Evolutionary conservation across 2,888 invertebrate species (phyloP), one percentile per base, ranked within the genome.

Genomic region (Saturnia pavonia): DNA sequence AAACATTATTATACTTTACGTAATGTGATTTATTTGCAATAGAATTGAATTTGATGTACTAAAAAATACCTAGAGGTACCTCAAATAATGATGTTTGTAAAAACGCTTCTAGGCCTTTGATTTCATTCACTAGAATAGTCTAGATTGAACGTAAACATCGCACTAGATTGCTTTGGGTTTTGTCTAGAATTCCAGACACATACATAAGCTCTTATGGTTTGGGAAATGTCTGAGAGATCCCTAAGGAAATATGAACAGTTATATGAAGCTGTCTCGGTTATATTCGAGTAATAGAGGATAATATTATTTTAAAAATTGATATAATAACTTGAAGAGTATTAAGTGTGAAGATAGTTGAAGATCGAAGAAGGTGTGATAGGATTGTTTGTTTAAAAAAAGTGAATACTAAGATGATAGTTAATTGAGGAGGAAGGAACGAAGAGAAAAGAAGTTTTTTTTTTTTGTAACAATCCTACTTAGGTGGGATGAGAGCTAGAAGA

Each of bases 141-240:
- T 69, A 71, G 68, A 71, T 71, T 71, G 68, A 71, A 71, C 71
- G 63, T 68, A 71, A 71, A 71, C 68, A 71, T 68, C 16, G 68
- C 16, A 51, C 71, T 22, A 68, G 63, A 71, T 71, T 63, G 71
- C 68, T 71, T 68, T 25, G 63, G 71, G 68, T 70, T 60, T 70
- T 68, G 68, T 54, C 71, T 65, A 34, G 67, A 65, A 51, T 60
- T 67, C 70, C 19, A 54, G 34, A 68, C 43, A 34, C 67, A 57
- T 57, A 27, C 67, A 70, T 68, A 68, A 68, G 67, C 19, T 45
- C 34, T 67, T 70, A 70, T 70, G 70, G 16, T 68, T 48, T 12
- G 68, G 68, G 48, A 51, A 68, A 43, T 27, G 34, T 34, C 40
- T 40, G 34, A 40, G 19, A 65, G 65, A 8, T 65, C 65, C 65